Conservation (phyloP, 2,113 vertebrate species). For the Lycocorax pyrrhopterus region DNA sequence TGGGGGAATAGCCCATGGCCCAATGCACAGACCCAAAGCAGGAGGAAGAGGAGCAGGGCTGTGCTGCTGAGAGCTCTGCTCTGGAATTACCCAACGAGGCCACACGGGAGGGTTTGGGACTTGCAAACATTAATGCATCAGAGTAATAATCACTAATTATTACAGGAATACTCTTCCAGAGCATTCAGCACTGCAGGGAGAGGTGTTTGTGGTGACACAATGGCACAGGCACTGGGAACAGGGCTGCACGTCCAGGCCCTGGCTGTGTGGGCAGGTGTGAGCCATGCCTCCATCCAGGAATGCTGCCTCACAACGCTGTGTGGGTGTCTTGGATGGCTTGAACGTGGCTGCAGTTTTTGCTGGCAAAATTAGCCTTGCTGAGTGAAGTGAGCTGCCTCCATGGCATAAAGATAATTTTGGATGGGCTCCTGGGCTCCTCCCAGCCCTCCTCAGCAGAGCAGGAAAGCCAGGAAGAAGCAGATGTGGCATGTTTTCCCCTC, state of each 20-base stretch:
- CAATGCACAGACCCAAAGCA: neutral
- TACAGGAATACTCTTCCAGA: neutral
- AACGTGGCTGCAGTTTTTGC: neutral
- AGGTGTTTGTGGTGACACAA: neutral
- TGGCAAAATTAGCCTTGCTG: neutral
- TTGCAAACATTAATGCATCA: neutral
- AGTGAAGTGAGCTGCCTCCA: neutral
- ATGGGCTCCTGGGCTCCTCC: neutral
- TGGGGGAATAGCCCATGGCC: neutral
- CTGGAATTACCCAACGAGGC: accelerated
- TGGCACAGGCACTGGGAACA: neutral
- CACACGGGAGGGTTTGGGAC: neutral
- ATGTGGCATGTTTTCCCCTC: neutral
- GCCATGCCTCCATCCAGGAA: neutral
- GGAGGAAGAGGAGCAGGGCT: neutral
- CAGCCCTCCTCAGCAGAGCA: neutral
- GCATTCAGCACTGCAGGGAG: neutral
- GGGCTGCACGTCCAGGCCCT: neutral
- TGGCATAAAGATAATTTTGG: neutral
- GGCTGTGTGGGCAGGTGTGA: neutral
- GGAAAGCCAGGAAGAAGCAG: neutral
- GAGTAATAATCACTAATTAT: neutral
- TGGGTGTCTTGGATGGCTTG: neutral
- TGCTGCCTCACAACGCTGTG: neutral
- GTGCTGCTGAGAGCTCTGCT: neutral